phyloP scores from a whole-genome alignment of 1,140 invertebrate species.

The Drosophila subpulchrella region DNA sequence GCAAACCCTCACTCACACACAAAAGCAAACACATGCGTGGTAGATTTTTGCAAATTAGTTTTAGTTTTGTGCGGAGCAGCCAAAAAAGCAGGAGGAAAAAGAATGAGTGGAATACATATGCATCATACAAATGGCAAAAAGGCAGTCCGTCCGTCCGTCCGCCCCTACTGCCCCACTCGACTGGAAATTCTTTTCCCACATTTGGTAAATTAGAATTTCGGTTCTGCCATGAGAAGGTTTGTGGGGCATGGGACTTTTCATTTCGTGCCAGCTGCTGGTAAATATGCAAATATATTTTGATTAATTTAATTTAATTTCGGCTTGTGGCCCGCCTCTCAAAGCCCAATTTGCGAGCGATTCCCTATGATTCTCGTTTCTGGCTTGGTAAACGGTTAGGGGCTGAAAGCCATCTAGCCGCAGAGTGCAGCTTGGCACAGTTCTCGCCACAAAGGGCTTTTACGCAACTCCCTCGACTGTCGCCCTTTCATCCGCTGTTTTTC shows the following conservation, averaged over 20 bases:
- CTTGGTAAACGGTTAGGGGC: background rate
- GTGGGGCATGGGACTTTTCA: slow-evolving; percentile 17
- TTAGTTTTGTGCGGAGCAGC: slow-evolving; percentile 63
- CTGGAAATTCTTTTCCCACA: slow-evolving; percentile 75
- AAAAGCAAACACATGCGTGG: slow-evolving; percentile 61
- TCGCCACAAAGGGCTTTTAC: slow-evolving; percentile 30
- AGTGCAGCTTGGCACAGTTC: slow-evolving; percentile 13
- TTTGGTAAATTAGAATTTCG: slow-evolving; percentile 77
- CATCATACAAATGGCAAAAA: slow-evolving; percentile 60
- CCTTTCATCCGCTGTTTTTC: slow-evolving; percentile 31
- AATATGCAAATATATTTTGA: slow-evolving; percentile 72
- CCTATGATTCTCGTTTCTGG: slow-evolving; percentile 2
- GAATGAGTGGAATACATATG: slow-evolving; percentile 55
- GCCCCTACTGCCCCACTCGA: slow-evolving; percentile 21
- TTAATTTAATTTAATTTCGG: slow-evolving; percentile 73
- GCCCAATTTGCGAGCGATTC: slow-evolving; percentile 29
- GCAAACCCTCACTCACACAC: slow-evolving; percentile 61
- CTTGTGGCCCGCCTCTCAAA: slow-evolving; percentile 7
- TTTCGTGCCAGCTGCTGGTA: slow-evolving; percentile 48
- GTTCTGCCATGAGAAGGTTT: slow-evolving; percentile 21
- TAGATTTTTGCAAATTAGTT: slow-evolving; percentile 79
- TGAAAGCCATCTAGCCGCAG: slow-evolving; percentile 20
- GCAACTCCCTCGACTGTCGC: background rate
- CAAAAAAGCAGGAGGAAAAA: slow-evolving; percentile 24
- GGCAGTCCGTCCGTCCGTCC: slow-evolving; percentile 4